Percentiles rank a stretch among this genome's conserved stretches.
phyloP scores from a whole-genome alignment of 2,888 invertebrate genomes.

The Psylliodes chrysocephalus region DNA sequence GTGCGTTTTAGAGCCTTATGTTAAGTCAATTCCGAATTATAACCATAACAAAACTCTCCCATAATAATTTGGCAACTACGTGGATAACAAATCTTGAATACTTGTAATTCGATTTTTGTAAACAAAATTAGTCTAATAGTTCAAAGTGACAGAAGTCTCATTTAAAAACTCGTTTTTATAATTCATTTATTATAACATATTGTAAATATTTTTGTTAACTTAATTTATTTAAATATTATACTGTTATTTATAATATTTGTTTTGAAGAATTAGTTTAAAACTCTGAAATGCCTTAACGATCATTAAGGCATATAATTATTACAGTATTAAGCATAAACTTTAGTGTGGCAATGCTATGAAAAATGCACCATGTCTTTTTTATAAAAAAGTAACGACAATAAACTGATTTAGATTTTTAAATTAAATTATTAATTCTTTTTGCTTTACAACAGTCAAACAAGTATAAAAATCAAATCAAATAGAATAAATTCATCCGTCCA shows the following conservation, averaged over 20 bases:
- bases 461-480: neutral
- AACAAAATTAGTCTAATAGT: too few species aligned
- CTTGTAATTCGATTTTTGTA: too few species aligned
- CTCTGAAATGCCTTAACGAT: neutral
- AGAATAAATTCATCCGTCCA: neutral
- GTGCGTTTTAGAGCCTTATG: too few species aligned
- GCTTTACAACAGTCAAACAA: neutral
- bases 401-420: neutral
- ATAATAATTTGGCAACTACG: too few species aligned
- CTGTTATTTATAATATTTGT: neutral
- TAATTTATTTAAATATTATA: conserved; percentile 2
- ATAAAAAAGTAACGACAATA: neutral
- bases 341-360: neutral
- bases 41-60: too few species aligned
- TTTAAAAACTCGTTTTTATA: neutral
- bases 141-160: too few species aligned
- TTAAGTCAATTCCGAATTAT: too few species aligned
- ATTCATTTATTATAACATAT: neutral
- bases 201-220: neutral
- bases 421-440: too few species aligned
- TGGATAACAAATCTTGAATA: too few species aligned
- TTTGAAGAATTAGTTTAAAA: neutral
- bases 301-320: neutral
- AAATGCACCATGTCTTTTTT: neutral
- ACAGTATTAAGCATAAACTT: neutral